Evolutionary conservation across 2,113 vertebrate genomes (phyloP), one percentile per base, ranked within the genome.

Genomic region (Nothocercus nigrocapillus): DNA sequence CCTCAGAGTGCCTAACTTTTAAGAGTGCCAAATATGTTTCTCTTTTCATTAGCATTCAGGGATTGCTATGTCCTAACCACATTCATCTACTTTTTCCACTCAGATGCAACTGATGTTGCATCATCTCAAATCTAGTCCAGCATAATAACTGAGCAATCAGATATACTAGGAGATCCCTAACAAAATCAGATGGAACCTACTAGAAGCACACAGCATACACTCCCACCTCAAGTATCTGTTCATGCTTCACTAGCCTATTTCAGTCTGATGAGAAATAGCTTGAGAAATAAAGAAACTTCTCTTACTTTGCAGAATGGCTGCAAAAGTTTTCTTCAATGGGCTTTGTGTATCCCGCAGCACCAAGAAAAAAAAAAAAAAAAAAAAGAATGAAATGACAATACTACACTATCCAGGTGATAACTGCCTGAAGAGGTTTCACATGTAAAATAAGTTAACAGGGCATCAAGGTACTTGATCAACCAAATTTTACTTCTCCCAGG

Each of bases 21-120:
- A 94, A 88, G 66, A 14, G 63, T 87, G 74, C 92, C 92, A 94
- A 73, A 94, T 82, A 88, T 18, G 51, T 67, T 95, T 88, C 68
- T 87, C 74, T 85, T 86, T 94, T 94, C 85, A 94, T 96, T 94
- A 90, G 64, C 79, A 85, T 88, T 92, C 61, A 89, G 90, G 82
- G 90, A 90, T 77, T 49, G 45, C 67, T 91, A 30, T n/a, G 56
- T n/a, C 47, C 70, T 80, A 85, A 83, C 21, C 68, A 91, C 44
- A 81, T 42, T 87, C 69, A 69, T 89, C 89, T 94, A 40, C 64
- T 88, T 90, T 87, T 85, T 79, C 49, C 22, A 36, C 11, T 80
- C 59, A 2, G 1, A 85, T 72, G 15, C 34, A 94, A 68, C 56
- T 77, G 51, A 61, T 63, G 24, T 21, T 64, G 62, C 66, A 74